Evolutionary conservation across 2,888 invertebrate species (phyloP).

Genomic region (Drosophila basisetae): DNA sequence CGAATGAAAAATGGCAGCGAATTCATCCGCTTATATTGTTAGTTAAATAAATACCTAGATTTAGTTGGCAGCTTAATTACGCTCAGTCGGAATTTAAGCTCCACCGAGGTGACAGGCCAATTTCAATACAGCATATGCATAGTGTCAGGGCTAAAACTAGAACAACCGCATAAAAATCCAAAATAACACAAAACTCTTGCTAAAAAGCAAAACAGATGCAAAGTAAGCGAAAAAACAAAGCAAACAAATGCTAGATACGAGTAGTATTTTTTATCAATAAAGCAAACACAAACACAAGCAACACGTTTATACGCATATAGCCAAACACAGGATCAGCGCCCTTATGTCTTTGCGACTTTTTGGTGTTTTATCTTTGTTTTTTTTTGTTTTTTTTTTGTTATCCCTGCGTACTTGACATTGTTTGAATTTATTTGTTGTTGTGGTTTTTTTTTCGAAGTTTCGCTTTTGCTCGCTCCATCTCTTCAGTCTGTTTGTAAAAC

Average conservation of each 20-base stretch:
- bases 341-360: constrained; percentile 69
- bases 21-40: constrained; percentile 9
- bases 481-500: constrained; percentile 36
- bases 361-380: constrained; percentile 13
- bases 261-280: constrained; percentile 62
- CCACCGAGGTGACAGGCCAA: constrained; percentile 19
- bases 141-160: constrained; percentile 20
- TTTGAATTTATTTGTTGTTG: constrained; percentile 46
- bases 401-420: constrained; percentile 59
- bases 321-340: constrained; percentile 61
- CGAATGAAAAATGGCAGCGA: neutral
- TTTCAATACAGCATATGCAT: constrained; percentile 32
- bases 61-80: constrained; percentile 28
- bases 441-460: constrained; percentile 51
- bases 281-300: constrained; percentile 40
- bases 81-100: constrained; percentile 15
- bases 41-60: constrained; percentile 38
- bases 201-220: constrained; percentile 9
- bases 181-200: constrained; percentile 4
- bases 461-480: constrained; percentile 15
- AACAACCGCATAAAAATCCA: constrained; percentile 3
- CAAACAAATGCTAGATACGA: constrained; percentile 34
- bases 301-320: constrained; percentile 25
- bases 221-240: constrained; percentile 23
- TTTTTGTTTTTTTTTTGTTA: constrained; percentile 22